These are phyloP conservation scores for Diacarnus erythraeanus DNA, from an alignment of 37 sponge, comb jelly and placozoan genomes.

Conservation along the genomic window DNA sequence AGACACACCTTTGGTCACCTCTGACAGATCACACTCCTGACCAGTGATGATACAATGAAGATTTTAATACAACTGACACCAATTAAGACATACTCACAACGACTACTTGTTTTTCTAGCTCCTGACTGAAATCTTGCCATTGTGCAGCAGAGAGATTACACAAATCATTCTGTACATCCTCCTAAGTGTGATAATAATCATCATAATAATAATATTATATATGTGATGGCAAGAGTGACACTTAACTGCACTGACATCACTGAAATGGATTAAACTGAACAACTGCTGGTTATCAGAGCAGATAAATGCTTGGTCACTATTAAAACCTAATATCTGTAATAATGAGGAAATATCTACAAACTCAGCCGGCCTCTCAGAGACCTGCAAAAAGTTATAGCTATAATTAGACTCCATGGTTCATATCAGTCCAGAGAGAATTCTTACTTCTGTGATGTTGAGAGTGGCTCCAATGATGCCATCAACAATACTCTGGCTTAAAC, in stretches of 20 bases:
- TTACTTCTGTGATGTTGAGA: constrained; percentile 5
- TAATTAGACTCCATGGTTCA: background rate
- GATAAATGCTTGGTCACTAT: background rate
- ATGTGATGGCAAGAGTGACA: background rate
- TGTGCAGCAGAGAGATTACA: background rate
- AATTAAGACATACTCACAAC: background rate
- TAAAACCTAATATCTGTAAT: background rate
- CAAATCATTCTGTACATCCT: background rate
- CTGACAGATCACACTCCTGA: background rate
- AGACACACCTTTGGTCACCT: background rate
- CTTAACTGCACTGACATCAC: background rate
- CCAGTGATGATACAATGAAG: background rate
- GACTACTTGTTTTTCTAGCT: background rate
- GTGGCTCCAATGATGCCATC: constrained; percentile 20
- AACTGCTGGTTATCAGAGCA: background rate
- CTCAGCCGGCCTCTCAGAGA: background rate
- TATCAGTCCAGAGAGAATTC: background rate
- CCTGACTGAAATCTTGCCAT: background rate
- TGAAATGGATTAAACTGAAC: background rate
- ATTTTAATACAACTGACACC: background rate
- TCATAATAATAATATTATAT: background rate
- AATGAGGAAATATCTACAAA: background rate
- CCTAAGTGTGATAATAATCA: background rate
- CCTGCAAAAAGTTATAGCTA: background rate
- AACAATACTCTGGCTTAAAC: background rate